Conservation (phyloP, 2,113 vertebrate species). For the Anarrhichthys ocellatus region DNA sequence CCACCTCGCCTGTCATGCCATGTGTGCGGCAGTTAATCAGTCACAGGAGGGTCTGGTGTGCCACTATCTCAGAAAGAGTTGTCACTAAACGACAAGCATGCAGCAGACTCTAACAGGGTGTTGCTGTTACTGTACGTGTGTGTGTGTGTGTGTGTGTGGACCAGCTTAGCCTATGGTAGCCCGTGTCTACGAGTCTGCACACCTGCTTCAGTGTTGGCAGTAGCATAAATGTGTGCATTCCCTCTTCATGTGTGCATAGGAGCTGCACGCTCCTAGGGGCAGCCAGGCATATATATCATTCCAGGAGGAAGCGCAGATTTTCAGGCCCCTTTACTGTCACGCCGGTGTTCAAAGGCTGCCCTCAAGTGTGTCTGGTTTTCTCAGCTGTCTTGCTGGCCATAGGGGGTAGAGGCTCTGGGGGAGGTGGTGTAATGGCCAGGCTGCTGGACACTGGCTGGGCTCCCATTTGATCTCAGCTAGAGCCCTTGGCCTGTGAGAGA, state of each 20-base stretch:
- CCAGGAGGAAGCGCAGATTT: constrained; percentile 50
- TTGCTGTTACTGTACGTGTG: constrained; percentile 5
- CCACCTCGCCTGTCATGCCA: constrained; percentile 6
- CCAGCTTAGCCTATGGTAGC: constrained; percentile 2
- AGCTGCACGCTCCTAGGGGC: constrained; percentile 34
- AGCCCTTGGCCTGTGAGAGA: constrained; percentile 81
- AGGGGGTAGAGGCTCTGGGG: constrained; percentile 60
- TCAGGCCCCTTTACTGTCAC: constrained; percentile 50
- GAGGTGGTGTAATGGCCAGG: constrained; percentile 43
- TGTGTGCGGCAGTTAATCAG: constrained; percentile 55
- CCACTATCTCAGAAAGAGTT: constrained; percentile 39
- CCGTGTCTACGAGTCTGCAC: constrained; percentile 4
- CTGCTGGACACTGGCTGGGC: constrained; percentile 62
- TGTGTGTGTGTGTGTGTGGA: constrained; percentile 20
- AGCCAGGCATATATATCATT: constrained; percentile 63
- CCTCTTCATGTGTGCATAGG: constrained; percentile 28
- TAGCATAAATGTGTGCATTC: constrained; percentile 46
- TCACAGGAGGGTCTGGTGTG: constrained; percentile 9
- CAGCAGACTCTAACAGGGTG: constrained; percentile 38
- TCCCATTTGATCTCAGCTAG: constrained; percentile 78
- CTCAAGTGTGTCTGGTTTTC: constrained; percentile 76
- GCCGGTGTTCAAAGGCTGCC: constrained; percentile 74
- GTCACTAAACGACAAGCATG: constrained; percentile 29
- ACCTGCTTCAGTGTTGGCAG: constrained; percentile 16
- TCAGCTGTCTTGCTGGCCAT: constrained; percentile 82